Evolutionary conservation across 1,140 invertebrate species (phyloP).

Genomic region (Heliothis virescens): DNA sequence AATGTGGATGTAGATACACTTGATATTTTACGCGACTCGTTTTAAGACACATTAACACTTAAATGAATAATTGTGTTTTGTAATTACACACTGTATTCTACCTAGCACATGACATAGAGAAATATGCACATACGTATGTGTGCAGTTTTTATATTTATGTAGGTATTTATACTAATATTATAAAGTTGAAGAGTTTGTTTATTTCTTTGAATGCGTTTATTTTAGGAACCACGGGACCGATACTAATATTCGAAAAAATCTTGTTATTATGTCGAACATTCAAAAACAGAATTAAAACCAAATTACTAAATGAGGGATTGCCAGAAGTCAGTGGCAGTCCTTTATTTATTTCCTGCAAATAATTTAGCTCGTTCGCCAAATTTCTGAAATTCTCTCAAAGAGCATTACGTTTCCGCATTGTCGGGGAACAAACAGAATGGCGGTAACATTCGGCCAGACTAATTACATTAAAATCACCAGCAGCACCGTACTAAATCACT

Average conservation of each 20-base stretch:
- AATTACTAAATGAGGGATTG: constrained; percentile 27
- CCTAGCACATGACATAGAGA: background rate
- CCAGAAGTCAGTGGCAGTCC: constrained; percentile 41
- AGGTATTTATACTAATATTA: no score
- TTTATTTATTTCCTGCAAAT: constrained; percentile 49
- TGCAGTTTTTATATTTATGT: no score
- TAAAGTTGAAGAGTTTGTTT: no score
- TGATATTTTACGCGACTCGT: constrained; percentile 74
- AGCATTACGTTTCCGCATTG: constrained; percentile 51
- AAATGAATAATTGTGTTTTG: constrained; percentile 70
- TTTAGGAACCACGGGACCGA: no score
- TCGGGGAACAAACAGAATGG: constrained; percentile 65
- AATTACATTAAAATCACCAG: constrained; percentile 78
- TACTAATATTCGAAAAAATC: no score
- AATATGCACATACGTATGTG: no score
- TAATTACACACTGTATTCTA: constrained; percentile 58
- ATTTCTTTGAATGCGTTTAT: no score
- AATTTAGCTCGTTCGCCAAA: constrained; percentile 41
- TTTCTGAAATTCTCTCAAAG: constrained; percentile 47
- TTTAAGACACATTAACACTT: constrained; percentile 69
- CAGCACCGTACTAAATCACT: constrained; percentile 80
- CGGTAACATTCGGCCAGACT: constrained; percentile 68
- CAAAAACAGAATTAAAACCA: background rate
- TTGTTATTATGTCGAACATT: background rate
- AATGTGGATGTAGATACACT: constrained; percentile 64